Conservation (phyloP, 2,797 vertebrate genomes). For the Pipistrellus pipistrellus region DNA sequence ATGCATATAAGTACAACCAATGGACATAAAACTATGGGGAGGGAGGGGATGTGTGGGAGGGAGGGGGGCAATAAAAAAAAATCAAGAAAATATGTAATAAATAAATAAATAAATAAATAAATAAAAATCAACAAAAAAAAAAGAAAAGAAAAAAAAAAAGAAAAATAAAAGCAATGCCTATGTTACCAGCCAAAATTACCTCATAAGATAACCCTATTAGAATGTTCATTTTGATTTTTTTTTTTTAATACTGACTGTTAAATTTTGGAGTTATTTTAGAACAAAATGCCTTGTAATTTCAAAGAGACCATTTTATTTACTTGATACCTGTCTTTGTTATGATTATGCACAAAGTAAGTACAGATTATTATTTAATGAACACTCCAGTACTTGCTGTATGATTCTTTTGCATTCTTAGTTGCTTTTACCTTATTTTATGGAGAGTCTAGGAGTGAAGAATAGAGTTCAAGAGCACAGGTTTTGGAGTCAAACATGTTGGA, state of each 20-base stretch:
- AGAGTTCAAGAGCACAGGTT: not conserved
- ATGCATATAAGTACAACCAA: no score
- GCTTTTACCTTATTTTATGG: not conserved
- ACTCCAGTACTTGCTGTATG: not conserved
- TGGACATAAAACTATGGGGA: no score
- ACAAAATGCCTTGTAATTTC: not conserved
- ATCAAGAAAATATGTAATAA: no score
- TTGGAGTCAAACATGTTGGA: not conserved
- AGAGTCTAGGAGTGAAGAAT: not conserved
- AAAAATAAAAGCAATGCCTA: not conserved
- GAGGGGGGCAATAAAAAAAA: no score
- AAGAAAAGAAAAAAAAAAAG: no score
- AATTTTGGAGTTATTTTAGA: conserved; percentile 19
- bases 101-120: no score
- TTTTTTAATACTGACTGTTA: not conserved
- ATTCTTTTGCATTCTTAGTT: conserved; percentile 30
- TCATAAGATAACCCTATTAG: conserved; percentile 33
- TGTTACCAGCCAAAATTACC: not conserved
- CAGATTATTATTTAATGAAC: not conserved
- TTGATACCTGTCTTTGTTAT: not conserved
- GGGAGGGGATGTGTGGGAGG: no score
- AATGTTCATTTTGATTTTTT: conserved; percentile 50
- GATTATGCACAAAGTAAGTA: not conserved
- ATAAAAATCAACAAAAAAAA: no score
- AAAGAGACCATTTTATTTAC: not conserved